phyloP scores from a whole-genome alignment of 2,797 vertebrate species.

The Epinephelus coioides region DNA sequence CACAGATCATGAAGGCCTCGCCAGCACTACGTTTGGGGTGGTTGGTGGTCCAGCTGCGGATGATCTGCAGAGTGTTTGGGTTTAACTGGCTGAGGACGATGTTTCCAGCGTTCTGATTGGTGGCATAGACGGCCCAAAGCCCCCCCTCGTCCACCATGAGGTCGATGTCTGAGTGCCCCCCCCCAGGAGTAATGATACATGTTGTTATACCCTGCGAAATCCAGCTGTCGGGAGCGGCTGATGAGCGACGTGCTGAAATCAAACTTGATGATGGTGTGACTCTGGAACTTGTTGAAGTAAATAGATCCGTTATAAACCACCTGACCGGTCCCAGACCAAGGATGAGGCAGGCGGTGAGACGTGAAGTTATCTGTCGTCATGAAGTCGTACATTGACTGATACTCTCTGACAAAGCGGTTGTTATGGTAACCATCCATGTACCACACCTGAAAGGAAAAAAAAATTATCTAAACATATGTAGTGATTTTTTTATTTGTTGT shows the following conservation, averaged over 20 bases:
- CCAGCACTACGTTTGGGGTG: slow-evolving; percentile 96
- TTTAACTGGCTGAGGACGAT: slow-evolving; percentile 96
- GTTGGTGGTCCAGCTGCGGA: slow-evolving; percentile 95
- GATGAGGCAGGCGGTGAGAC: slow-evolving; percentile 96
- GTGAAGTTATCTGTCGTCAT: slow-evolving; percentile 97
- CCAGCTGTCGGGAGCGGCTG: slow-evolving; percentile 93
- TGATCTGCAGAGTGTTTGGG: slow-evolving; percentile 91
- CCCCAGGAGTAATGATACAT: slow-evolving; percentile 99
- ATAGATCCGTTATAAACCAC: slow-evolving; percentile 97
- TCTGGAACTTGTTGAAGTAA: slow-evolving; percentile 99
- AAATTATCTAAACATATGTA: too few relatives aligned
- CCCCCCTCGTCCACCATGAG: slow-evolving; percentile 97
- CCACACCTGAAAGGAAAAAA: slow-evolving; percentile 89
- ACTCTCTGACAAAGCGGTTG: slow-evolving; percentile 96
- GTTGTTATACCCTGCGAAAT: slow-evolving; percentile 96
- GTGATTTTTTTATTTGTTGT: background rate
- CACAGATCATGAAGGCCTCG: slow-evolving; percentile 97
- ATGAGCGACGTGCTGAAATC: slow-evolving; percentile 93
- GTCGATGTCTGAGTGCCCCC: slow-evolving; percentile 96
- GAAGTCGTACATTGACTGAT: slow-evolving; percentile 94
- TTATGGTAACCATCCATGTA: slow-evolving; percentile 99
- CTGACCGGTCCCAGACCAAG: slow-evolving; percentile 97
- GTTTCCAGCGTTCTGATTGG: slow-evolving; percentile 97
- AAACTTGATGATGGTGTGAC: slow-evolving; percentile 96
- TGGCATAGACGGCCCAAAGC: slow-evolving; percentile 96